Base-by-base conservation (phyloP, 1,140 invertebrate species). In the Heliothis virescens region DNA sequence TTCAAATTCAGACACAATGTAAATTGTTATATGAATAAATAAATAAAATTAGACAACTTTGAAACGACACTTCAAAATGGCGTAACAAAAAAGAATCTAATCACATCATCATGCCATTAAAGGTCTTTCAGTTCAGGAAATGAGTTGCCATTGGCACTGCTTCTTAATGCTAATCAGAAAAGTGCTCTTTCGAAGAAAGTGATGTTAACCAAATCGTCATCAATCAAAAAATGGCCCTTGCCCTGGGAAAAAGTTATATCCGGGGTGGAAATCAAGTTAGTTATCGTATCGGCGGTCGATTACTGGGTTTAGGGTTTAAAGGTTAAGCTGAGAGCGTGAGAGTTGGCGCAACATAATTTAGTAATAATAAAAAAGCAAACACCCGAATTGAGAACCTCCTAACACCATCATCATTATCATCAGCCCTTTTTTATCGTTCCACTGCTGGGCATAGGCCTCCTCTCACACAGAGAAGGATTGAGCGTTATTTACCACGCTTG, bases 161-260 rank as follows among this genome's bases (percentile, higher is more conserved):
- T 16, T 16, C 41, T 69, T 41, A 57, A 67, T 18, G 29, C 48
- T 78, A 78, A 78, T 78, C 75, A 78, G 52, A 67, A 29, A 57
- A 67, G 60, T 65, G 74, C 29, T 16, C 52, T 69, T 78, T 50
- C 16, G 29, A 59, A 29, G 75, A 59, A 52, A 69, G 29, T 13
- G 63, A 78, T 59, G 75, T 78, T 78, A 78, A 78, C 69, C 75
- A 69, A 78, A 69, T 69, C 47, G 75, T 67, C 75, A 78, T 78
- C 75, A 78, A 78, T 78, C 75, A 78, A 78, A 69, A 63, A 78
- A 69, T 48, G 47, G 75, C 57, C 63, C 50, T 69, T 77, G 63
- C 52, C 74, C 11, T 13, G 60, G 60, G 53, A 69, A 69, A 59
- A 78, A 67, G 75, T 78, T 78, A 78, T 78, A 78, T 78, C 75